Conservation (phyloP, 1,140 invertebrate species). For the Ylistrum balloti region DNA sequence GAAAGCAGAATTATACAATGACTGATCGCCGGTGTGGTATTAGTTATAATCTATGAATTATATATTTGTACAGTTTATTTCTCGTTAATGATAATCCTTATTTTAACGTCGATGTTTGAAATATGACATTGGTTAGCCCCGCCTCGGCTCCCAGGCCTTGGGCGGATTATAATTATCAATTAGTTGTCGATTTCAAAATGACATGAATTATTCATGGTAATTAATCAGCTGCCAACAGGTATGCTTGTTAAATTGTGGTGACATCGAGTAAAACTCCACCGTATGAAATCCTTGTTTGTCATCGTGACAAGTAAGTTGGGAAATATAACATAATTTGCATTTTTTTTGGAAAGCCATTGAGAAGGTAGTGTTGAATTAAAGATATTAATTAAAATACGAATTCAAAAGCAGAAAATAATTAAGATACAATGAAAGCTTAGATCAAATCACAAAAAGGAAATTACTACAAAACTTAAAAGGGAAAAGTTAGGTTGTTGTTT, state of each 20-base stretch:
- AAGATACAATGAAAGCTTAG: too few species aligned
- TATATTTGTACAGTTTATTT: neutral
- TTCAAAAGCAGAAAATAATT: too few species aligned
- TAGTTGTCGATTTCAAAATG: neutral
- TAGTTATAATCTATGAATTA: neutral
- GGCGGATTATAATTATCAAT: neutral
- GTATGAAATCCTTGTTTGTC: neutral
- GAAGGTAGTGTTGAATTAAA: too few species aligned
- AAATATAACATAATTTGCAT: too few species aligned
- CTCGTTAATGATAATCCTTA: neutral
- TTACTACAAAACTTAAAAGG: too few species aligned
- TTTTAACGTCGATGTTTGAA: neutral
- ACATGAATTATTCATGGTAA: neutral
- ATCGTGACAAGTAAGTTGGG: too few species aligned
- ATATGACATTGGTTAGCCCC: neutral
- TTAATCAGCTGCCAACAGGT: neutral
- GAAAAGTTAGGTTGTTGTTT: too few species aligned
- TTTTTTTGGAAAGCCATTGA: too few species aligned
- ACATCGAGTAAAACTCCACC: neutral
- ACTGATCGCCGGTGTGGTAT: neutral
- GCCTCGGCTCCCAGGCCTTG: neutral
- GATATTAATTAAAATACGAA: too few species aligned
- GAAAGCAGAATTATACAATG: neutral
- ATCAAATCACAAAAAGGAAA: too few species aligned
- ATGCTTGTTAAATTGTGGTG: neutral